phyloP scores from a whole-genome alignment of 2,888 invertebrate species.

The Caenorhabditis becei region DNA sequence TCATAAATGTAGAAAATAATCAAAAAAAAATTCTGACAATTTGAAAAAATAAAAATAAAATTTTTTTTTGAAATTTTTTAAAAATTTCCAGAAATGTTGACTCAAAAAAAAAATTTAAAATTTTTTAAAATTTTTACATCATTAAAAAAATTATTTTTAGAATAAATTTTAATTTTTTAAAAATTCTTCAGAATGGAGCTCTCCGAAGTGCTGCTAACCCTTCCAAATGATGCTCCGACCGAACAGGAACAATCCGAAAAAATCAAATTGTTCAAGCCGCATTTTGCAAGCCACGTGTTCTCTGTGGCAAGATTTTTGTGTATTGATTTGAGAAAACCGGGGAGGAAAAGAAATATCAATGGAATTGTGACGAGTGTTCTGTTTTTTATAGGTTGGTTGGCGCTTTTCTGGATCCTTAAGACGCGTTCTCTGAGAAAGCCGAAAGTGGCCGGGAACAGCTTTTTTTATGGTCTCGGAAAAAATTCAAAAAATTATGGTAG shows the following conservation, averaged over 20 bases:
- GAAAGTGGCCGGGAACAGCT: too few species aligned
- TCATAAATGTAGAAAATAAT: too few species aligned
- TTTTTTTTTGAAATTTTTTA: too few species aligned
- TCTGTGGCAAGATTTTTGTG: slow-evolving; percentile 22
- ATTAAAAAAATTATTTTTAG: slow-evolving; percentile 9
- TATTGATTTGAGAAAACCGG: slow-evolving; percentile 28
- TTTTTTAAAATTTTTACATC: not conserved
- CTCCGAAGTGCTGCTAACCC: slow-evolving; percentile 27
- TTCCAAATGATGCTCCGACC: not conserved
- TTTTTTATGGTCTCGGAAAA: too few species aligned
- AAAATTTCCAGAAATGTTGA: too few species aligned
- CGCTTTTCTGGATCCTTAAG: too few species aligned
- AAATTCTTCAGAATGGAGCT: slow-evolving; percentile 33
- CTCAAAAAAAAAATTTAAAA: not conserved
- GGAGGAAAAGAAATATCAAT: slow-evolving; percentile 21
- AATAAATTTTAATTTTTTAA: not conserved
- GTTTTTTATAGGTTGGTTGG: slow-evolving; percentile 27
- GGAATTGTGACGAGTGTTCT: slow-evolving; percentile 24
- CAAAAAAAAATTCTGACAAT: too few species aligned
- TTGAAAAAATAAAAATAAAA: too few species aligned
- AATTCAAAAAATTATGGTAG: too few species aligned
- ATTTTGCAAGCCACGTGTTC: slow-evolving; percentile 42
- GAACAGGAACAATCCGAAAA: slow-evolving; percentile 15
- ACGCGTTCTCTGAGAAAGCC: too few species aligned
- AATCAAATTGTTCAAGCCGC: not conserved